Base-by-base conservation (phyloP, 2,888 invertebrate species). In the Tigriopus californicus region DNA sequence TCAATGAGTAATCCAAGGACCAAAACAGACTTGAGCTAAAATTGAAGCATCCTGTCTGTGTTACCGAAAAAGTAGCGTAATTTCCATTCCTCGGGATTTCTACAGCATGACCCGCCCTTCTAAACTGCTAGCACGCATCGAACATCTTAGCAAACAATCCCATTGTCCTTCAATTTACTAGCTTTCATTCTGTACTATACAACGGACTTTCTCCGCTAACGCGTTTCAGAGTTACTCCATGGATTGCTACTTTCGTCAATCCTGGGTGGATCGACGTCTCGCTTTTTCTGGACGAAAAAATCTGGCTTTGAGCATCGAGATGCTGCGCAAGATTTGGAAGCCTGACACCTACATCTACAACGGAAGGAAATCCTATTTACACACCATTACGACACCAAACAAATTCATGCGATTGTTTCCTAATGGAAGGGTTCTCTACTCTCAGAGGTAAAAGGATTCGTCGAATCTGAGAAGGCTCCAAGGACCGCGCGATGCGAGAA, bases 261-360 rank as follows among this genome's bases (percentile, higher is more conserved):
- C 81, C 20, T 87, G 87, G 87, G 78, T 81, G 61, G 87, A 87
- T 71, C 76, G 77, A 61, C 76, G 86, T 41, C 74, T 87, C 62
- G 80, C 81, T n/a, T 85, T 84, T 70, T 65, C 67, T 4, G 76
- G 76, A 24, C 49, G 48, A 58, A 76, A 76, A 62, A 80, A 80
- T 41, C 73, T 85, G 61, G 82, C 84, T 0, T 74, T 86, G 63
- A 83, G 82, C 67, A 83, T 85, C 66, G 82, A 82, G 61, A 84
- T 86, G 80, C 72, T 87, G 68, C 89, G 92, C 70, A 79, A 87
- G 67, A 90, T 95, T 67, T 95, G 95, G 95, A 79, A 90, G 64
- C 95, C 95, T 0, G 94, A 94, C 73, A 94, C 94, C 1, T 94
- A 87, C 70, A 89, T 94, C 72, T 85, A 89, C 72, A 94, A 94